These are phyloP conservation scores for Pilophorus perplexus DNA, from an alignment of 2,888 invertebrate genomes.

Conservation along the genomic window DNA sequence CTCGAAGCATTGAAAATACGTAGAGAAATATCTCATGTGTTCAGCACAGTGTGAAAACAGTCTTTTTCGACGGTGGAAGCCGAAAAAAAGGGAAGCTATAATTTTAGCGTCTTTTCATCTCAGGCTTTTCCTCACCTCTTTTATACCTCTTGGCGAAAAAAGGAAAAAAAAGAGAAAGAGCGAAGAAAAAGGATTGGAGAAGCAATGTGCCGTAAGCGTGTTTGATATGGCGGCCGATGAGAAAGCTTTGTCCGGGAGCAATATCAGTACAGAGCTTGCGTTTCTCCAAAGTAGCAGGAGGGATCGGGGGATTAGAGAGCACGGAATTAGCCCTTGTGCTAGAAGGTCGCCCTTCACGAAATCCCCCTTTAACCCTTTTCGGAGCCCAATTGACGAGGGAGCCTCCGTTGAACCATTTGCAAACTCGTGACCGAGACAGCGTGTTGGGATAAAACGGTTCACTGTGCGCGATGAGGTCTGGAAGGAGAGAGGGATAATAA, in stretches of 20 bases:
- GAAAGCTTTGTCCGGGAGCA: conserved; percentile 1
- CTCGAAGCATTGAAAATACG: no score
- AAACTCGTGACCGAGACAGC: no score
- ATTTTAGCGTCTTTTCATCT: conserved; percentile 26
- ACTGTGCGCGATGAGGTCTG: no score
- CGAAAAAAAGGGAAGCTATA: conserved; percentile 18
- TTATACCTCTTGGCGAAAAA: neutral
- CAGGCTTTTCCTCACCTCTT: neutral
- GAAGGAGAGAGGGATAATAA: no score
- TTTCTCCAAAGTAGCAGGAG: neutral
- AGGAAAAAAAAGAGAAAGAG: neutral
- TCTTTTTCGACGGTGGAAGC: neutral
- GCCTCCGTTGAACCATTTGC: no score
- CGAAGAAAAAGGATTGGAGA: neutral
- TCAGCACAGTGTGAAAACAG: conserved; percentile 1
- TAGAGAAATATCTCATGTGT: conserved; percentile 7
- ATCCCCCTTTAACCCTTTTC: no score
- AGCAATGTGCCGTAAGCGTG: conserved; percentile 12
- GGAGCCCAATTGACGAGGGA: no score
- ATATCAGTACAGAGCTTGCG: neutral
- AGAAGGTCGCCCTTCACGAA: no score
- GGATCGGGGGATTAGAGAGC: conserved; percentile 7
- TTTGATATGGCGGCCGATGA: conserved; percentile 12
- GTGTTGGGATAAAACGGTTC: no score
- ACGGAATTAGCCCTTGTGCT: conserved; percentile 14